A percentile compares a stretch with the other conserved stretches of the same genome.
Conservation (phyloP, 2,797 vertebrate genomes). For the Coendou prehensilis region DNA sequence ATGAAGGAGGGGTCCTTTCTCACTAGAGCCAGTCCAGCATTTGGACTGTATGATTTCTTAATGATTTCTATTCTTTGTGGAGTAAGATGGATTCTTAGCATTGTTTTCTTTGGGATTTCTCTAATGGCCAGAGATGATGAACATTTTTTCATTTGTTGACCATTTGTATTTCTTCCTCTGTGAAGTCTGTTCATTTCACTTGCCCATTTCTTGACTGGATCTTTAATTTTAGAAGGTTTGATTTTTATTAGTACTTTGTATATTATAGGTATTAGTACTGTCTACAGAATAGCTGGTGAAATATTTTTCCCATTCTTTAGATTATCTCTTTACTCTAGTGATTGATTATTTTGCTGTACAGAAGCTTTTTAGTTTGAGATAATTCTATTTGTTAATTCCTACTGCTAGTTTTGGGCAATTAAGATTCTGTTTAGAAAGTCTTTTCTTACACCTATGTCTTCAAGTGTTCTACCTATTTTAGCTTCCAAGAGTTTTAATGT, state of each 20-base stretch:
- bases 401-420: background rate
- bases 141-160: background rate
- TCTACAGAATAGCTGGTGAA: background rate
- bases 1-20: background rate
- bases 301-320: background rate
- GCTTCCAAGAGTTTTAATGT: background rate
- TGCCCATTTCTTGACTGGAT: background rate
- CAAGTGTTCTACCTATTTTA: background rate
- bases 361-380: background rate
- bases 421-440: background rate
- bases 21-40: background rate
- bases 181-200: background rate
- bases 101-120: background rate
- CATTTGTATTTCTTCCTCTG: background rate
- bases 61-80: background rate
- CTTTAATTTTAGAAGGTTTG: background rate
- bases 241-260: background rate
- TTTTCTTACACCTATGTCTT: background rate
- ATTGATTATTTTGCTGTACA: background rate
- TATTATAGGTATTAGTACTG: background rate
- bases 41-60: background rate
- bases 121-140: background rate
- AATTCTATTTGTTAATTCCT: background rate
- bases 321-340: background rate
- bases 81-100: background rate